Evolutionary conservation across 2,888 invertebrate species (phyloP).

Genomic region (Gymnoscelis rufifasciata): DNA sequence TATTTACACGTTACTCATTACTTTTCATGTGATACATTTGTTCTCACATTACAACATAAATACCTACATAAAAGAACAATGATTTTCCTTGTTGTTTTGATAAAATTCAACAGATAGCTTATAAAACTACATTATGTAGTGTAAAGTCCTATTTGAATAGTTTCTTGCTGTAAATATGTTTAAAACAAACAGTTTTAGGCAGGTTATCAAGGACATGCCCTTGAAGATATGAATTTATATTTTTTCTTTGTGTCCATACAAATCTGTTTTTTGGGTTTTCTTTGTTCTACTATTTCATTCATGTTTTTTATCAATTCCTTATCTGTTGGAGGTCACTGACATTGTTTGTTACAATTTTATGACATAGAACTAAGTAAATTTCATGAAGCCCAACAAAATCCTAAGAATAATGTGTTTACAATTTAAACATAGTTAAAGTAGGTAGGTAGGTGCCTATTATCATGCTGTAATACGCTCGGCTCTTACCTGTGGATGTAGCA

Average conservation of each 20-base stretch:
- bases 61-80: not conserved
- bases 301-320: constrained; percentile 17
- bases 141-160: no score
- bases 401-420: no score
- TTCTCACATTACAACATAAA: not conserved
- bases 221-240: not conserved
- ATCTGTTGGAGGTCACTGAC: constrained; percentile 11
- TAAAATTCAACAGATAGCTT: no score
- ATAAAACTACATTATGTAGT: constrained; percentile 1
- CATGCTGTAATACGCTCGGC: no score
- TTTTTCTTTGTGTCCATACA: not conserved
- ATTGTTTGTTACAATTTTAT: no score
- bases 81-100: constrained; percentile 4
- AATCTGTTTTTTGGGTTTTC: constrained; percentile 1
- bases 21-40: not conserved
- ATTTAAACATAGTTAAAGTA: no score
- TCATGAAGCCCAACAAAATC: no score
- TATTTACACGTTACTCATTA: constrained; percentile 43
- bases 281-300: constrained; percentile 24
- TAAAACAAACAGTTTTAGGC: no score
- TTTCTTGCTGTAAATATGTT: not conserved
- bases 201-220: not conserved
- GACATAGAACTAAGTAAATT: no score
- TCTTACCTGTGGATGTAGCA: no score
- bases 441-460: no score